phyloP scores from a whole-genome alignment of 2,888 invertebrate genomes.

The Perithous albicinctus region DNA sequence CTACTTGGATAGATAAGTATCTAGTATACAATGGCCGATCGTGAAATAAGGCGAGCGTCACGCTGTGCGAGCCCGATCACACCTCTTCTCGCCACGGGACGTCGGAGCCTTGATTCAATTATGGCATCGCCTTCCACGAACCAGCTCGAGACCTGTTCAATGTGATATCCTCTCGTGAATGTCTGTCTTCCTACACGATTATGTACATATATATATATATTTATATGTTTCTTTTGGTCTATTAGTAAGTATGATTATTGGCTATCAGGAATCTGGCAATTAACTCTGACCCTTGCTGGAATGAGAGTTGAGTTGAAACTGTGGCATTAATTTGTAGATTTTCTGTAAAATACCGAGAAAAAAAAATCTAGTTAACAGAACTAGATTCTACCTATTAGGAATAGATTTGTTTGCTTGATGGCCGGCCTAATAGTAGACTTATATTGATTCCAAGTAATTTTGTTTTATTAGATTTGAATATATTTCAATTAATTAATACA shows the following conservation, averaged over 20 bases:
- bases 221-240: conserved; percentile 37
- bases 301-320: neutral
- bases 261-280: conserved; percentile 25
- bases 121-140: conserved; percentile 75
- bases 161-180: conserved; percentile 45
- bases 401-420: no score
- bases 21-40: conserved; percentile 50
- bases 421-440: no score
- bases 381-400: no score
- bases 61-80: conserved; percentile 81
- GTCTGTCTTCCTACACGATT: conserved; percentile 20
- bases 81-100: conserved; percentile 80
- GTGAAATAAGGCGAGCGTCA: conserved; percentile 71
- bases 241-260: conserved; percentile 32
- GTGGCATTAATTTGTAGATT: neutral
- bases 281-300: neutral
- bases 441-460: no score
- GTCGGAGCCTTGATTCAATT: conserved; percentile 80
- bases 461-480: no score
- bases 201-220: no score
- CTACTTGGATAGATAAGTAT: conserved; percentile 44
- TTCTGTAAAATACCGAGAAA: no score
- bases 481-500: no score
- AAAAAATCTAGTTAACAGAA: no score
- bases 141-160: conserved; percentile 68